Evolutionary conservation across 2,888 invertebrate species (phyloP).

Genomic region (Phortica magna): DNA sequence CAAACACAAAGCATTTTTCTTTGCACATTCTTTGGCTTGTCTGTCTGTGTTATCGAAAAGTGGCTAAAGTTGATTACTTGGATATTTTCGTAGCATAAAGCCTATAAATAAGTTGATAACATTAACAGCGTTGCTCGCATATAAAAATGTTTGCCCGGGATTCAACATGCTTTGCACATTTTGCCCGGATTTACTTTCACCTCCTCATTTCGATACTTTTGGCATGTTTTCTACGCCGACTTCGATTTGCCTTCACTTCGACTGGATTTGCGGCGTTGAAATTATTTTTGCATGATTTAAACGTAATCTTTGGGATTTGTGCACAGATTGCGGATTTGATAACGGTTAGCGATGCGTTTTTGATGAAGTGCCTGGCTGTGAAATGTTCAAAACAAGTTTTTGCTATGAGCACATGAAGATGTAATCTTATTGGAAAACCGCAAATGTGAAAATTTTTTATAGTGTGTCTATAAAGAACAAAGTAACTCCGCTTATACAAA

Average conservation of each 20-base stretch:
- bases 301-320: slow-evolving; percentile 31
- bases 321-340: slow-evolving; percentile 30
- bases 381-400: background rate
- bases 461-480: too few species aligned
- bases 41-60: slow-evolving; percentile 16
- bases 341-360: slow-evolving; percentile 20
- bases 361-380: slow-evolving; percentile 14
- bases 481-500: background rate
- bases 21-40: background rate
- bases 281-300: slow-evolving; percentile 37
- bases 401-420: background rate
- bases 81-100: slow-evolving; percentile 35
- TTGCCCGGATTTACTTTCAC: background rate
- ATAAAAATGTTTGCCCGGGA: slow-evolving; percentile 48
- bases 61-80: slow-evolving; percentile 31
- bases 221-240: background rate
- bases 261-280: slow-evolving; percentile 20
- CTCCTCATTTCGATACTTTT: background rate
- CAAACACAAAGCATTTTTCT: background rate
- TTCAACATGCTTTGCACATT: slow-evolving; percentile 22
- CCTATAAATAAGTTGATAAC: slow-evolving; percentile 59
- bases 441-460: too few species aligned
- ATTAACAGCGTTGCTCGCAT: slow-evolving; percentile 54
- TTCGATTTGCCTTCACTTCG: slow-evolving; percentile 1
- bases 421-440: background rate